Evolutionary conservation across 2,797 vertebrate genomes (phyloP).

Genomic region (Ficedula albicollis): DNA sequence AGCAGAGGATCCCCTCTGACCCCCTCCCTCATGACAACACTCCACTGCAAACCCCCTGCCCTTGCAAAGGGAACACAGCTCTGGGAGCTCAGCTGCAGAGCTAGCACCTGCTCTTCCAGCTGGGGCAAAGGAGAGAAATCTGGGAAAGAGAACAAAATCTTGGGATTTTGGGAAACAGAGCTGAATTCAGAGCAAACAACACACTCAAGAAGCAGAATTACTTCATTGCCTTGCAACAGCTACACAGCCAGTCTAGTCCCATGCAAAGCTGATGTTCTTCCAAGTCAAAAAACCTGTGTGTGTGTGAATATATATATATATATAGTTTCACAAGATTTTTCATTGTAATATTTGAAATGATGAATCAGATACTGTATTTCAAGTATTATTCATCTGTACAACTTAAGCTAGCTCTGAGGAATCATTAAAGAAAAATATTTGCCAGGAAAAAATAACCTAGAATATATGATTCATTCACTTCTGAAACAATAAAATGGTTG

Average conservation of each 20-base stretch:
- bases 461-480: constrained; percentile 61
- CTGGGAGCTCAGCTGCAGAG: background rate
- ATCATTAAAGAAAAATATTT: constrained; percentile 48
- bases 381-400: constrained; percentile 34
- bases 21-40: background rate
- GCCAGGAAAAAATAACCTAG: constrained; percentile 60
- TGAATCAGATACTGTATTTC: constrained; percentile 15
- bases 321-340: background rate
- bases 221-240: background rate
- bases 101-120: background rate
- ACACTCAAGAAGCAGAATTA: background rate
- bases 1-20: background rate
- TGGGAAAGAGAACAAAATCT: background rate
- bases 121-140: background rate
- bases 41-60: background rate
- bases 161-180: background rate
- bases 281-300: background rate
- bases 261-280: background rate
- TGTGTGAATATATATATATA: background rate
- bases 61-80: background rate
- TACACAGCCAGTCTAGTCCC: background rate
- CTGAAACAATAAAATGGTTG: constrained; percentile 50
- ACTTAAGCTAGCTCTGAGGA: constrained; percentile 5
- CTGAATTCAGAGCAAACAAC: background rate
- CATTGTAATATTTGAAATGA: background rate